phyloP scores from a whole-genome alignment of 1,140 invertebrate genomes.

The Dinoponera quadriceps region DNA sequence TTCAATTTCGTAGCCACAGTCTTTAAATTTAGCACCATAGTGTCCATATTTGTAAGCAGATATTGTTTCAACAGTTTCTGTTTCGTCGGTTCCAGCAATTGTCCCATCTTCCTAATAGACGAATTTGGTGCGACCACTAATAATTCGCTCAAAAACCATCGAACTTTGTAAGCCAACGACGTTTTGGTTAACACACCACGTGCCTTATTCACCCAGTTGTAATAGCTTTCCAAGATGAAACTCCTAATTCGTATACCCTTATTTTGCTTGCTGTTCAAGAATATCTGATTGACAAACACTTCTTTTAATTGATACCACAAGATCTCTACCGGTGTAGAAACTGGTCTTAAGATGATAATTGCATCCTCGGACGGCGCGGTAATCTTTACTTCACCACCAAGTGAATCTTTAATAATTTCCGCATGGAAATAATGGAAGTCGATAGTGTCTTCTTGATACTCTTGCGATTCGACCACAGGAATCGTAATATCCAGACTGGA shows the following conservation, averaged over 20 bases:
- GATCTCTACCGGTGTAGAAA: slow-evolving; percentile 61
- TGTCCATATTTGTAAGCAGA: slow-evolving; percentile 72
- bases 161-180: slow-evolving; percentile 61
- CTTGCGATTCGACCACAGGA: slow-evolving; percentile 47
- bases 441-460: slow-evolving; percentile 45
- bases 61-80: slow-evolving; percentile 73
- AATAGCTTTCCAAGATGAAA: slow-evolving; percentile 72
- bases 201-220: slow-evolving; percentile 71
- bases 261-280: slow-evolving; percentile 63
- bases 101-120: slow-evolving; percentile 60
- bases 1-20: slow-evolving; percentile 58
- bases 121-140: slow-evolving; percentile 69
- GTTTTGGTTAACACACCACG: slow-evolving; percentile 65
- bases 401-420: slow-evolving; percentile 67
- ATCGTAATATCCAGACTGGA: slow-evolving; percentile 47
- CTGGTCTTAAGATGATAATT: slow-evolving; percentile 35
- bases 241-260: slow-evolving; percentile 71
- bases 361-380: slow-evolving; percentile 28
- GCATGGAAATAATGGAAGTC: slow-evolving; percentile 71
- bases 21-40: slow-evolving; percentile 62
- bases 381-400: slow-evolving; percentile 73
- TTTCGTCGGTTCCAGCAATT: slow-evolving; percentile 63
- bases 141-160: slow-evolving; percentile 80
- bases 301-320: slow-evolving; percentile 78
- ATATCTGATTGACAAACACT: slow-evolving; percentile 78